Evolutionary conservation across 1,140 invertebrate species (phyloP).

Genomic region (Drosophila orena): DNA sequence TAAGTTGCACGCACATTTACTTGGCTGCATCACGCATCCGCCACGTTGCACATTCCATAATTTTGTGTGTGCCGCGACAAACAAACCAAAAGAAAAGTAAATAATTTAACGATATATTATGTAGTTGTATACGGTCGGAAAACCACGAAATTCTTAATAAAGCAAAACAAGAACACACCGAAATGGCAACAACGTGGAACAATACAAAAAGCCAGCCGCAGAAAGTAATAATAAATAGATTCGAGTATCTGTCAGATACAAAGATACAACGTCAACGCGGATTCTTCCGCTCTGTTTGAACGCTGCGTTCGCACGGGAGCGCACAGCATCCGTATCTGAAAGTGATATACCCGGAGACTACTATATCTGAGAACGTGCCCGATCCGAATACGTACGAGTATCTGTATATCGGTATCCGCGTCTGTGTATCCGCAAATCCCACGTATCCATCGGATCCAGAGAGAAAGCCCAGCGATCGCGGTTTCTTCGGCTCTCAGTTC

Average conservation of each 20-base stretch:
- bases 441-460: conserved; percentile 11
- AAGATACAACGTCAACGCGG: conserved; percentile 21
- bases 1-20: conserved; percentile 41
- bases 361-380: conserved; percentile 17
- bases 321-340: conserved; percentile 72
- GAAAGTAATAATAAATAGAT: conserved; percentile 42
- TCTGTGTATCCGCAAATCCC: conserved; percentile 8
- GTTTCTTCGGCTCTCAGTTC: neutral
- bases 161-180: conserved; percentile 36
- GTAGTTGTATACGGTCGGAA: conserved; percentile 6
- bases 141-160: conserved; percentile 26
- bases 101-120: neutral
- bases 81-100: conserved; percentile 11
- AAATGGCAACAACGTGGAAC: conserved; percentile 22
- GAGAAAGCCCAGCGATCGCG: conserved; percentile 1
- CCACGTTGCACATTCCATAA: conserved; percentile 48
- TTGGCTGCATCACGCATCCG: conserved; percentile 66
- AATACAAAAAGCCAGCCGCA: conserved; percentile 21
- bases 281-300: conserved; percentile 62
- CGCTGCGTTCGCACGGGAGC: conserved; percentile 56
- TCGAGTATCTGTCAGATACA: conserved; percentile 28
- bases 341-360: conserved; percentile 56
- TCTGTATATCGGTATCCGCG: conserved; percentile 17
- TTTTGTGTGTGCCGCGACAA: conserved; percentile 37
- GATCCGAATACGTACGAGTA: conserved; percentile 11